Evolutionary conservation across 2,888 invertebrate genomes (phyloP).

Genomic region (Girardia tigrina): DNA sequence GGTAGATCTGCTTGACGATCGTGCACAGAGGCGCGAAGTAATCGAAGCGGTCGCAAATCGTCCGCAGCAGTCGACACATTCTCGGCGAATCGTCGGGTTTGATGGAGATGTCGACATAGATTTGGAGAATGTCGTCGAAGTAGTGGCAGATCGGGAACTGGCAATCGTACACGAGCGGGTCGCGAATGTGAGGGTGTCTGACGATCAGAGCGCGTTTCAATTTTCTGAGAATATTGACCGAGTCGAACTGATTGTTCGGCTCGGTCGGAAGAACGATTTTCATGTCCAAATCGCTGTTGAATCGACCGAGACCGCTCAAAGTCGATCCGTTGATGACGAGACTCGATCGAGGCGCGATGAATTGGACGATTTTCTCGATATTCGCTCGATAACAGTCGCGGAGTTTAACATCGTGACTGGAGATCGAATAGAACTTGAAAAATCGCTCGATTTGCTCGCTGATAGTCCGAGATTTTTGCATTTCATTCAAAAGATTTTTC

Average conservation of each 20-base stretch:
- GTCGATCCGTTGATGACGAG: neutral
- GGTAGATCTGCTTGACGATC: neutral
- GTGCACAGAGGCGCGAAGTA: neutral
- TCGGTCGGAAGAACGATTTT: neutral
- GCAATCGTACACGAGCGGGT: neutral
- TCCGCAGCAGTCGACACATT: neutral
- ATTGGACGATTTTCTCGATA: neutral
- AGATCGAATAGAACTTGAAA: neutral
- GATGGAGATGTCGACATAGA: neutral
- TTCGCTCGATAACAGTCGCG: neutral
- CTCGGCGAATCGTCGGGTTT: neutral
- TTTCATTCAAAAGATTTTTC: neutral
- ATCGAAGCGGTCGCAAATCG: neutral
- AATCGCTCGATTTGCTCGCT: neutral
- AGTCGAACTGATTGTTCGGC: too few relatives aligned
- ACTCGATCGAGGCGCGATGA: neutral
- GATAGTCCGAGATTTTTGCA: neutral
- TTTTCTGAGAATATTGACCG: too few relatives aligned
- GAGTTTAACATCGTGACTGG: neutral
- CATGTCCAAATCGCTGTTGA: neutral
- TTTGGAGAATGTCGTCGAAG: neutral
- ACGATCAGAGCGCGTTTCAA: too few relatives aligned
- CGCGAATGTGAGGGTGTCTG: neutral
- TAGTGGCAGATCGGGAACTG: neutral
- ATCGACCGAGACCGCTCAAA: neutral